Base-by-base conservation (phyloP, 2,113 vertebrate species). In the Cephalopholis sonnerati region DNA sequence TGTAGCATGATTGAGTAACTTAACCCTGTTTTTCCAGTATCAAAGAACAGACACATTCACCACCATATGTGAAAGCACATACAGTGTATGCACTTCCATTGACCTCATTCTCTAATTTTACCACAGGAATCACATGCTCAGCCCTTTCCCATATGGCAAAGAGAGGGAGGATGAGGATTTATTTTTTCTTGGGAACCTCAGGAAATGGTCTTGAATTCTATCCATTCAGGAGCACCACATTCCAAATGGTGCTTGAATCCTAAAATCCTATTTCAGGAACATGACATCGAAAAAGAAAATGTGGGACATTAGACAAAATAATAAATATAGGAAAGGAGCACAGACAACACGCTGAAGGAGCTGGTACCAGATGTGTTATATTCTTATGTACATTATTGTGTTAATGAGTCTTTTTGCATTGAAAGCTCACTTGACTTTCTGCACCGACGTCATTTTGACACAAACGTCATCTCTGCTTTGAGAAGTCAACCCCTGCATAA, bases 131-230 rank as follows among this genome's bases (percentile, higher is more conserved):
- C 18, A 25, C 74, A 41, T 16, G 36, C 57, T 59, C 29, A 29
- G 50, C 22, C 25, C 70, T 64, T 70, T 59, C 85, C 87, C 55
- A 85, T 88, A 46, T 70, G 85, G 85, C 67, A 46, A 13, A 77
- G 16, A 81, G 46, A 73, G 64, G 73, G 29, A 69, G 72, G 66
- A 82, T 48, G 64, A 71, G 29, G 79, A 82, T 91, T 90, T 91
- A 62, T 79, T 87, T 87, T 80, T 72, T 77, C 79, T 80, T 11
- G 0, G 75, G 79, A 82, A 83, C 74, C 82, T 87, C 71, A 76
- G 79, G 85, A 91, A 85, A 86, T 64, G 74, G 81, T 78, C 53
- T 74, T 16, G 3, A 24, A 82, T 57, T 61, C 67, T 66, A n/a
- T 63, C 59, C 70, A 27, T 77, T 46, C 82, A 82, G 5, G 27